Conservation (phyloP, 1,140 invertebrate species). For the Lasioglossum baleicum region DNA sequence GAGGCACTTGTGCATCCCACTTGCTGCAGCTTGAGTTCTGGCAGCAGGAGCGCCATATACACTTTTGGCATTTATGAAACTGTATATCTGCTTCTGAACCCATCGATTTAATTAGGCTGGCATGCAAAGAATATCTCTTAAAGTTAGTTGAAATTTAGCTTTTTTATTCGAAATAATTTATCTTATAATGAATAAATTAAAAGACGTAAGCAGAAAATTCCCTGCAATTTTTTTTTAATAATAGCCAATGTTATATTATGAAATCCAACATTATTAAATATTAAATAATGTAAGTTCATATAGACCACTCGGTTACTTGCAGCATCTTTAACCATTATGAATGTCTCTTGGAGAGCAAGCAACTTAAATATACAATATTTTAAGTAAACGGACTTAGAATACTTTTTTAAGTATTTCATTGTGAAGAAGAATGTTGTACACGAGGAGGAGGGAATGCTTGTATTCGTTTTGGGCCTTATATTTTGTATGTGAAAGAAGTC, state of each 20-base stretch:
- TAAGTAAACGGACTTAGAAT: constrained; percentile 20
- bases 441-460: constrained; percentile 26
- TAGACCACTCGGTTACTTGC: background rate
- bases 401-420: constrained; percentile 30
- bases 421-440: constrained; percentile 31
- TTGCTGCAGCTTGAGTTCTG: too few relatives aligned
- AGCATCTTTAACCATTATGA: background rate
- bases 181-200: background rate
- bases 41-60: too few relatives aligned
- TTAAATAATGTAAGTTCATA: background rate
- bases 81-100: constrained; percentile 2
- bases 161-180: background rate
- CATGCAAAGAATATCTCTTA: background rate
- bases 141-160: background rate
- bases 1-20: too few relatives aligned
- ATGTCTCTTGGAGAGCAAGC: background rate
- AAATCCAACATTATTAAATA: background rate
- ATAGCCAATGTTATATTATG: background rate
- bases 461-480: constrained; percentile 40
- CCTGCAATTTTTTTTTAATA: background rate
- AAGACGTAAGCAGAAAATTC: background rate
- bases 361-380: too few relatives aligned
- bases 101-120: background rate
- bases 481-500: constrained; percentile 35
- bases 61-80: constrained; percentile 26